Base-by-base conservation (phyloP, 2,888 invertebrate species). In the Pherbina coryleti region DNA sequence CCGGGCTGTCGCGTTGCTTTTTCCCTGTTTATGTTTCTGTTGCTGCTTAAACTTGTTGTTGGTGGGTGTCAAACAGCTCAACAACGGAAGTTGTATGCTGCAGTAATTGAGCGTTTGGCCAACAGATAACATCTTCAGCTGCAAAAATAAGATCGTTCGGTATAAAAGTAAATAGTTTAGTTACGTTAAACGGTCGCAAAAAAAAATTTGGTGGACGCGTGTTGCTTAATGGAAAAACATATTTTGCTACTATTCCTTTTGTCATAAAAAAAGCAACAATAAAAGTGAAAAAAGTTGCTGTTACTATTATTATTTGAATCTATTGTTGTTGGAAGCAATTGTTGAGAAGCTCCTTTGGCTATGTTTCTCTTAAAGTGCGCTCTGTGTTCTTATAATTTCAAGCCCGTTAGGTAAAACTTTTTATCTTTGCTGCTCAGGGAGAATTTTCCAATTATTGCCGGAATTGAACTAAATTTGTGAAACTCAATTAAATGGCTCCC, bases 21-120 rank as follows among this genome's bases (percentile, higher is more conserved):
- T 51, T 55, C 11, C 37, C 44, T 73, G 76, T 44, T 34, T 62
- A 72, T 70, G 53, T 49, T 71, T 75, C 51, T 80, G 80, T 76
- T 75, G 79, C 64, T 74, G 64, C 76, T 79, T 51, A 31, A 55
- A 19, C 51, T 51, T 53, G 49, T 25, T 57, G 79, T 83, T 86
- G 84, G 86, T 88, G 88, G 87, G 87, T 86, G 87, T 88, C 87
- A 84, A 83, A 84, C 82, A 84, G 86, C 84, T 84, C 84, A 84
- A 80, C 81, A 81, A 81, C 84, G 82, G 74, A 64, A 53, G 79
- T 81, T 76, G 79, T 53, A 85, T 85, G 82, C 84, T 85, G 86
- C 85, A 87, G 87, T 87, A 82, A 84, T 85, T 86, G 84, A 84
- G 78, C 79, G 86, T 83, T 85, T 84, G 85, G 86, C 87, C 84